These are phyloP conservation scores for Sphinx pinastri DNA, from an alignment of 2,888 invertebrate genomes.

Conservation along the genomic window DNA sequence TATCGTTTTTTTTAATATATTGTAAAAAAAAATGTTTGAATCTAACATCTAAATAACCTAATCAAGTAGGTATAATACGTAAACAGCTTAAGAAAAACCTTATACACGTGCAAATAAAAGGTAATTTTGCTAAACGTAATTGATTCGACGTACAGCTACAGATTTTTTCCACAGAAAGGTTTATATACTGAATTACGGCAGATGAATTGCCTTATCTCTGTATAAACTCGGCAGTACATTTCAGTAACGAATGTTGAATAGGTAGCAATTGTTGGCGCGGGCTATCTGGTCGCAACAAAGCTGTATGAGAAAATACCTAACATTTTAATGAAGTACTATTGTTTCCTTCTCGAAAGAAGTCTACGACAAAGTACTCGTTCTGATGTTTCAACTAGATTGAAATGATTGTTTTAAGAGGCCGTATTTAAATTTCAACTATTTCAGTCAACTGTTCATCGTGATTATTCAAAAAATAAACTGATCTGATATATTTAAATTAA, in stretches of 20 bases:
- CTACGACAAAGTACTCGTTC: constrained; percentile 51
- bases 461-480: no score
- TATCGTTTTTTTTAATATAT: no score
- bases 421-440: no score
- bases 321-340: constrained; percentile 65
- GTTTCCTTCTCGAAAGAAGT: constrained; percentile 59
- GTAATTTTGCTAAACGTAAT: not conserved
- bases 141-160: not conserved
- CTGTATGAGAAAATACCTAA: constrained; percentile 66
- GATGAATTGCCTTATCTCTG: constrained; percentile 24
- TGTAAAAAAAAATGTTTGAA: no score
- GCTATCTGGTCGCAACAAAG: constrained; percentile 53
- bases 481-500: no score
- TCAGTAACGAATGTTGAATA: constrained; percentile 60
- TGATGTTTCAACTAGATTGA: constrained; percentile 51
- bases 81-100: no score
- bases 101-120: no score
- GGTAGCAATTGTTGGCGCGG: constrained; percentile 55
- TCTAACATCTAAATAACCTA: no score
- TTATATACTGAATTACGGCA: constrained; percentile 4
- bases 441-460: no score
- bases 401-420: constrained; percentile 56
- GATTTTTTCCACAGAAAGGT: not conserved
- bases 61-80: no score
- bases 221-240: constrained; percentile 37